Percentiles rank a stretch among this genome's conserved stretches.
Conservation (phyloP, 2,888 invertebrate genomes). For the Petrolisthes manimaculis region DNA sequence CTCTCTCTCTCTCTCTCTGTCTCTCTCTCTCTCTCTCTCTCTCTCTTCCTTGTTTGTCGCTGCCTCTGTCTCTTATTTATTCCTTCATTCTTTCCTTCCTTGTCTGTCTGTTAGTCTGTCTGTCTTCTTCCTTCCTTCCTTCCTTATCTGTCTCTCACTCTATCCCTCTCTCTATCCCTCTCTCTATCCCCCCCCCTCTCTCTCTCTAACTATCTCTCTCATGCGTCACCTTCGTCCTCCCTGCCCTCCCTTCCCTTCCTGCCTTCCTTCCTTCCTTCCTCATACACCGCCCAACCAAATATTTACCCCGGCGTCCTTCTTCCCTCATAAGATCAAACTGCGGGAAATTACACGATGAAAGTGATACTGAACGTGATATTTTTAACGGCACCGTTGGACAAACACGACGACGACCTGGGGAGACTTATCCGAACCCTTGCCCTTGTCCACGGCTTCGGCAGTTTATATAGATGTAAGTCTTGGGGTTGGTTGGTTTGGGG, state of each 20-base stretch:
- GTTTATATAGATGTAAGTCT: too few species aligned
- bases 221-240: too few species aligned
- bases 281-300: conserved; percentile 43
- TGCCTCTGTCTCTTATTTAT: neutral
- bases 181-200: neutral
- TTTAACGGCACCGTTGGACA: conserved; percentile 50
- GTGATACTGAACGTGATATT: conserved; percentile 57
- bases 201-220: neutral
- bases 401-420: conserved; percentile 9
- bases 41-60: neutral
- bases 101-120: too few species aligned
- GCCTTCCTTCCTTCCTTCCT: conserved; percentile 11
- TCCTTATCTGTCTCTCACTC: neutral
- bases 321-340: conserved; percentile 58
- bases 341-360: conserved; percentile 58
- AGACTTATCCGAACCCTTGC: too few species aligned
- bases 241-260: neutral
- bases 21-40: neutral
- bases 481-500: too few species aligned
- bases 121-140: neutral
- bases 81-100: neutral
- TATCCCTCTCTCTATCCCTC: neutral
- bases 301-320: conserved; percentile 48
- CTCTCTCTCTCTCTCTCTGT: neutral
- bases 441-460: too few species aligned